phyloP scores from a whole-genome alignment of 2,888 invertebrate genomes.

The Homarus gammarus region DNA sequence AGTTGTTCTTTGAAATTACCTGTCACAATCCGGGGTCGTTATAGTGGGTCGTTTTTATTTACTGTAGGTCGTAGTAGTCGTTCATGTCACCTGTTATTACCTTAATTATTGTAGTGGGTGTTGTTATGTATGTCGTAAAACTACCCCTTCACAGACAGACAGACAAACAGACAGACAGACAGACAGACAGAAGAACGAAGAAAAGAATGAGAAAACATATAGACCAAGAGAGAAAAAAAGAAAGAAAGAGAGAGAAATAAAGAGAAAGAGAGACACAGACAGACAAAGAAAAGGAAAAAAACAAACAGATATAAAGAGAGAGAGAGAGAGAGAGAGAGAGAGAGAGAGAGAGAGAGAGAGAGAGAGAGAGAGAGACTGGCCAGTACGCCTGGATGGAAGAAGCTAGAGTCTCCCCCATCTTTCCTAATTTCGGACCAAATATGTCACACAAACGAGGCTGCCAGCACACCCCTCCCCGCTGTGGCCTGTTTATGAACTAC shows the following conservation, averaged over 20 bases:
- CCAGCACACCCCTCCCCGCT: neutral
- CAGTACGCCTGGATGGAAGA: neutral
- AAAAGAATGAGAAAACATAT: neutral
- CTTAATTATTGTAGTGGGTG: neutral
- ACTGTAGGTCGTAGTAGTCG: no score
- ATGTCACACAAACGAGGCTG: conserved; percentile 5
- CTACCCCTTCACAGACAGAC: neutral
- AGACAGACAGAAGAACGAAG: neutral
- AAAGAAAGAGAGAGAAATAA: neutral
- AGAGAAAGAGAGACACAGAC: neutral
- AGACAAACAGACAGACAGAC: neutral
- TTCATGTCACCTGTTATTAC: no score
- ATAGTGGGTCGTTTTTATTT: no score
- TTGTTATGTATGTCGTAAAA: neutral
- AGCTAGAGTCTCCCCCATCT: neutral
- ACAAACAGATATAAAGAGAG: neutral
- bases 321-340: neutral
- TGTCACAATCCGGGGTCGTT: no score
- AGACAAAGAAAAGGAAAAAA: neutral
- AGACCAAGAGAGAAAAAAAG: neutral
- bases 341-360: conserved; percentile 3
- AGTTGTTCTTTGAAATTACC: no score
- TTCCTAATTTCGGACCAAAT: conserved; percentile 4
- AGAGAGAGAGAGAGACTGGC: neutral
- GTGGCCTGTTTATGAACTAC: conserved; percentile 12